Conservation (phyloP, 2,797 vertebrate genomes). For the Microctenopoma lineatum region DNA sequence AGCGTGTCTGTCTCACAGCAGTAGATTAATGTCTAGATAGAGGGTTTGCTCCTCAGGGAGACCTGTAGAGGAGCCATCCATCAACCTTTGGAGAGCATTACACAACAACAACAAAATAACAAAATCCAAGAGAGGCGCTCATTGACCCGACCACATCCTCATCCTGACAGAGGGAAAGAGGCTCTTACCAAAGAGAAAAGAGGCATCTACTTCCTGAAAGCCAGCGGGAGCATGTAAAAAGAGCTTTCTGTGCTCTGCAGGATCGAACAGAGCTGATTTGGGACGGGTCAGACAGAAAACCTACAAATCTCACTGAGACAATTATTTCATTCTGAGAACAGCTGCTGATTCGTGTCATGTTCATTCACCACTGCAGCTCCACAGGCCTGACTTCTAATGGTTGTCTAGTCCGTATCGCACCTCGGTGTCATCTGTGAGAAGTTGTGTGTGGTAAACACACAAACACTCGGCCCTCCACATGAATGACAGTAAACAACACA, state of each 20-base stretch:
- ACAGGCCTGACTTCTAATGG: not conserved
- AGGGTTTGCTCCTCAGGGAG: slow-evolving; percentile 67
- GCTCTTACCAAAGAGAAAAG: slow-evolving; percentile 9
- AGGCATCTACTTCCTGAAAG: slow-evolving; percentile 27
- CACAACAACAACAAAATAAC: slow-evolving; percentile 77
- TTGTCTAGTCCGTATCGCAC: slow-evolving; percentile 14
- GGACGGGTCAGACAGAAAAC: not conserved
- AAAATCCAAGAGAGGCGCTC: slow-evolving; percentile 59
- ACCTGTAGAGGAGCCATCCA: slow-evolving; percentile 74
- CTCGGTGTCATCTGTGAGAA: slow-evolving; percentile 33
- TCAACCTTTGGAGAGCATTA: slow-evolving; percentile 73
- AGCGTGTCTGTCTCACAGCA: slow-evolving; percentile 81
- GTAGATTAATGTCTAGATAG: slow-evolving; percentile 81
- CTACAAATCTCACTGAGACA: not conserved
- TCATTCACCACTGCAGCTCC: not conserved
- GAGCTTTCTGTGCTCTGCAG: not conserved
- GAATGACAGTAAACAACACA: slow-evolving; percentile 75
- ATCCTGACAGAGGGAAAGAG: slow-evolving; percentile 13
- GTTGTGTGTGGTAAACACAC: slow-evolving; percentile 61
- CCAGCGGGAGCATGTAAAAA: slow-evolving; percentile 1
- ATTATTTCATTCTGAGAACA: not conserved
- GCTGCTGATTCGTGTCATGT: not conserved
- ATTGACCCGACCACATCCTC: slow-evolving; percentile 50
- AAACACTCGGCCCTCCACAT: slow-evolving; percentile 55
- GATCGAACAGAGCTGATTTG: slow-evolving; percentile 1